Base-by-base conservation (phyloP, 2,888 invertebrate species). In the Tachystola acroxantha region DNA sequence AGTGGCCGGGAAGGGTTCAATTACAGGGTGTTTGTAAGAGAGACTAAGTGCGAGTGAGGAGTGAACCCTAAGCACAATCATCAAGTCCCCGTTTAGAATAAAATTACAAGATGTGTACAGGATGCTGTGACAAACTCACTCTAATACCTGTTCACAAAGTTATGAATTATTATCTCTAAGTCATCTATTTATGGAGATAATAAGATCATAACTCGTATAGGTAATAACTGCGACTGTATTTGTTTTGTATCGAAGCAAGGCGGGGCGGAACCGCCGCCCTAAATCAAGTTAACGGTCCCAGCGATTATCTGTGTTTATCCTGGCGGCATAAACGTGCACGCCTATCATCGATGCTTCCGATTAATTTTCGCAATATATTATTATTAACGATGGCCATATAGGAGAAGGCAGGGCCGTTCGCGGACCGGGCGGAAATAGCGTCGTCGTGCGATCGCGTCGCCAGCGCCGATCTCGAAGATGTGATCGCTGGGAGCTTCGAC, bases 341-440 rank as follows among this genome's bases (percentile, higher is more conserved):
- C 63, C 66, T 61, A 70, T 75, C 69, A 75, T 67, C 70, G 64
- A 69, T 67, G 68, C 66, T 72, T 68, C 68, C 64, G 71, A 77
- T 79, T 72, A 75, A 78, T 77, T 67, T 65, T 60, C 55, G 44
- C 53, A 45, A 51, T 58, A 53, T 53, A 65, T 64, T 59, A 58
- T 63, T 66, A 70, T 61, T 61, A 65, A 58, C 57, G 55, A 64
- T 56, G 51, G 48, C 55, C 58, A 53, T 61, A 64, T 57, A 59
- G 53, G 57, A 53, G 24, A 24, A 24, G 51, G 46, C 53, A 37
- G 50, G 47, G 48, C 34, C 36, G 48, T 47, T 53, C 51, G 47
- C 44, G 37, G 45, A 50, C 45, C 50, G 49, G 48, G 55, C 61
- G 66, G 67, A 66, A 72, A 66, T 65, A 57, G 51, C 59, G 54